Percentiles rank a stretch among this genome's conserved stretches.
Evolutionary conservation across 64 coral and sea anemone genomes (phyloP).

Genomic region (Exaiptasia diaphana): DNA sequence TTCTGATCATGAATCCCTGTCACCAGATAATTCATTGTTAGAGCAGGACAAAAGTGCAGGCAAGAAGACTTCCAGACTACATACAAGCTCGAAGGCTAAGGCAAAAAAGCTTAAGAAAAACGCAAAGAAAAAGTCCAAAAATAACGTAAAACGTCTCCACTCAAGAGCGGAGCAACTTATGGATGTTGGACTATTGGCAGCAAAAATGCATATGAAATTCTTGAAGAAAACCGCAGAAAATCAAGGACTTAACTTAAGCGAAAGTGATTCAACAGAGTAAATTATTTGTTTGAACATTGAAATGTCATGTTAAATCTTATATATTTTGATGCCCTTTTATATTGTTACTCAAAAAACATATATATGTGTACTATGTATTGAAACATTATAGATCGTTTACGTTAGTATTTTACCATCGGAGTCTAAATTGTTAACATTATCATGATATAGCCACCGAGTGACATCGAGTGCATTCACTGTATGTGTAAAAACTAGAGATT

Average conservation of each 20-base stretch:
- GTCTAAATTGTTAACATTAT: too few relatives aligned
- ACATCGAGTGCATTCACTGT: too few relatives aligned
- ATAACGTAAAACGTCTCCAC: neutral
- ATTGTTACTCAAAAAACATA: neutral
- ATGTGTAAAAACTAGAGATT: too few relatives aligned
- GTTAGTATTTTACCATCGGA: too few relatives aligned
- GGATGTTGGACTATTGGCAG: neutral
- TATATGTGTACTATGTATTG: neutral
- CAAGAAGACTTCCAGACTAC: neutral
- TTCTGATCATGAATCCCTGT: too few relatives aligned
- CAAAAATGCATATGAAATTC: slow-evolving; percentile 19
- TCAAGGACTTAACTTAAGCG: neutral
- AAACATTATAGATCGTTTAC: neutral
- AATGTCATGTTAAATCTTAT: neutral
- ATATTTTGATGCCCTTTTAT: neutral
- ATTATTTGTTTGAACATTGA: neutral
- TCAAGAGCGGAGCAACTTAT: neutral
- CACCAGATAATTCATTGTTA: too few relatives aligned
- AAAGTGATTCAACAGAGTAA: neutral
- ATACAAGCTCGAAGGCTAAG: neutral
- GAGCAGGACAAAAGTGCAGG: too few relatives aligned
- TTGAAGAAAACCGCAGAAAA: neutral
- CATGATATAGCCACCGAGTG: too few relatives aligned
- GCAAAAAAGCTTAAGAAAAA: neutral
- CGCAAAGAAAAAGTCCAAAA: neutral